Conservation (phyloP, 2,888 invertebrate genomes). For the Luperina nickerlii region DNA sequence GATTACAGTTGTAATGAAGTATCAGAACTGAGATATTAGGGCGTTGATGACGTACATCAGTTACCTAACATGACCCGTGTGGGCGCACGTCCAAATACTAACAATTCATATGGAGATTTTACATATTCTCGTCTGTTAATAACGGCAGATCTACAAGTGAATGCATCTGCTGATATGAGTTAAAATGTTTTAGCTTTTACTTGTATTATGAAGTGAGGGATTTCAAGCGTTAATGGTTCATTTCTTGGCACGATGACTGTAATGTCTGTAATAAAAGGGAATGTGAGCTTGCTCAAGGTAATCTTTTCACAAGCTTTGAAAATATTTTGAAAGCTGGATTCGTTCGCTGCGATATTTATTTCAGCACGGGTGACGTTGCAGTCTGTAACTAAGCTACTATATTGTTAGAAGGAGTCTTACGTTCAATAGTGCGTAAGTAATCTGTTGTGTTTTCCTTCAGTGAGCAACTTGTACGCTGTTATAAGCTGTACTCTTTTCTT, state of each 20-base stretch:
- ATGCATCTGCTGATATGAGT: slow-evolving; percentile 61
- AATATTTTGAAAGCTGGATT: background rate
- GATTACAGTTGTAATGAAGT: slow-evolving; percentile 66
- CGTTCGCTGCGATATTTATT: slow-evolving; percentile 21
- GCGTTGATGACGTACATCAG: slow-evolving; percentile 66
- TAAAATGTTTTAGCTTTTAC: slow-evolving; percentile 64
- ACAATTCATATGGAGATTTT: slow-evolving; percentile 67
- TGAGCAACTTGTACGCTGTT: slow-evolving; percentile 56
- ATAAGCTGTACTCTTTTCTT: slow-evolving; percentile 50
- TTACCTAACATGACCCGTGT: slow-evolving; percentile 62
- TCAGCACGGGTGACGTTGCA: background rate
- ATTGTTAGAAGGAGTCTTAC: slow-evolving; percentile 28
- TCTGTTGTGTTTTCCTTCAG: slow-evolving; percentile 41
- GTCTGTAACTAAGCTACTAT: slow-evolving; percentile 4
- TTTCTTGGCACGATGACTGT: slow-evolving; percentile 52
- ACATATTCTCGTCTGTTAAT: slow-evolving; percentile 67
- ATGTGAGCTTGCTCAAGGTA: slow-evolving; percentile 32
- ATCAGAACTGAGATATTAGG: slow-evolving; percentile 65
- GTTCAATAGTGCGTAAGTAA: slow-evolving; percentile 55
- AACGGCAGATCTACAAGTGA: slow-evolving; percentile 60
- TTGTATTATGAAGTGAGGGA: slow-evolving; percentile 50
- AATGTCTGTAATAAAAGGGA: slow-evolving; percentile 42
- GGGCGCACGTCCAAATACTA: slow-evolving; percentile 68
- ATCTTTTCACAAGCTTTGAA: background rate
- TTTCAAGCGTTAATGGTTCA: slow-evolving; percentile 34